Percentiles rank a stretch among this genome's conserved stretches.
phyloP scores from a whole-genome alignment of 2,888 invertebrate genomes.

The Agrotis exclamationis region DNA sequence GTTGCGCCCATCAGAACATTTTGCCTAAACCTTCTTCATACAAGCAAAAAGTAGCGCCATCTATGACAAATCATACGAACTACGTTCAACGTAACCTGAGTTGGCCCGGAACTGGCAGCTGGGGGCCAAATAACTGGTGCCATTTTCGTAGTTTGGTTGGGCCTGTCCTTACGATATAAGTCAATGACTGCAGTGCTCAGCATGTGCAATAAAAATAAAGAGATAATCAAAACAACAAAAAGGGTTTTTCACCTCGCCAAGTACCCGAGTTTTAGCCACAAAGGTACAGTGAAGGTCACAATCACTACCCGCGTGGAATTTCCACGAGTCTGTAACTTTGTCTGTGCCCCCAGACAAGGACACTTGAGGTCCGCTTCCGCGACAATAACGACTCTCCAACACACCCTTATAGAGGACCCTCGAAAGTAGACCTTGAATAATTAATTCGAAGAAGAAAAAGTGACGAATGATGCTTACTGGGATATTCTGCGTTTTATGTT shows the following conservation, averaged over 20 bases:
- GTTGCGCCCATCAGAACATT: no score
- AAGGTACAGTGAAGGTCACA: conserved; percentile 43
- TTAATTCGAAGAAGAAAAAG: conserved; percentile 56
- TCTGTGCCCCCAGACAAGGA: conserved; percentile 44
- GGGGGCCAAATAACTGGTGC: no score
- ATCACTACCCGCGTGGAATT: conserved; percentile 52
- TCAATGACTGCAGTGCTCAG: no score
- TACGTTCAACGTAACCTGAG: no score
- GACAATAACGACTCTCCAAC: conserved; percentile 67
- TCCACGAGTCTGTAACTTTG: conserved; percentile 48
- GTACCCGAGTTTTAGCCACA: conserved; percentile 18
- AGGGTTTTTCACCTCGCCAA: conserved; percentile 21
- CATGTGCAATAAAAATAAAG: no score
- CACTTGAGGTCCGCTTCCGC: conserved; percentile 56
- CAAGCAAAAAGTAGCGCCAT: no score
- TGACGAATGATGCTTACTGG: conserved; percentile 36
- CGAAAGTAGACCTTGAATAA: conserved; percentile 64
- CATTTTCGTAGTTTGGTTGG: no score
- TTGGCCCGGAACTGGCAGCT: no score
- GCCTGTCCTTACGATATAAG: no score
- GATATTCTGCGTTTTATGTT: conserved; percentile 14
- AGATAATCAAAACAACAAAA: conserved; percentile 17
- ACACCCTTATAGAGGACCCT: conserved; percentile 56
- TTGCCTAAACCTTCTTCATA: no score
- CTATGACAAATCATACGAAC: no score